A percentile compares a stretch with the other conserved stretches of the same genome.
These are phyloP conservation scores for Anarsia innoxiella DNA, from an alignment of 2,888 invertebrate genomes.

Conservation along the genomic window DNA sequence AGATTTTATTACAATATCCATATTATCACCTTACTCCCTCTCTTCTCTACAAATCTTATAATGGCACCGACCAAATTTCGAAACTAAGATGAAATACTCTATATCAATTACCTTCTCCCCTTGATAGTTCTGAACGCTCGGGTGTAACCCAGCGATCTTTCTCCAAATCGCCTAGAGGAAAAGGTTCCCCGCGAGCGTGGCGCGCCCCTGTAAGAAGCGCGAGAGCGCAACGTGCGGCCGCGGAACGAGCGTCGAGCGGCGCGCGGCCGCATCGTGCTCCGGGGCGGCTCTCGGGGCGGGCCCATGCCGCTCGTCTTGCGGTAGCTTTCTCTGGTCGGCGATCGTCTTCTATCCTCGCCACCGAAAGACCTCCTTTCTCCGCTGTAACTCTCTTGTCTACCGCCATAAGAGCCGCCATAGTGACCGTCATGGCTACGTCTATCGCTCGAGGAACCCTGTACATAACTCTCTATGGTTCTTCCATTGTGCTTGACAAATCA, in stretches of 20 bases:
- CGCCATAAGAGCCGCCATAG: slow-evolving; percentile 70
- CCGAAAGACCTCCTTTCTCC: slow-evolving; percentile 66
- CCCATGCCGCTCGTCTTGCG: slow-evolving; percentile 68
- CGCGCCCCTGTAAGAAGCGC: slow-evolving; percentile 71
- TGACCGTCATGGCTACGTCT: slow-evolving; percentile 76
- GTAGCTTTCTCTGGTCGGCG: slow-evolving; percentile 66
- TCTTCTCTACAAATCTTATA: too few relatives aligned
- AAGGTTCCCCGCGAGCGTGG: slow-evolving; percentile 70
- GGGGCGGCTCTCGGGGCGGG: slow-evolving; percentile 60
- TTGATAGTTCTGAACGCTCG: slow-evolving; percentile 65
- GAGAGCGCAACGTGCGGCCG: slow-evolving; percentile 70
- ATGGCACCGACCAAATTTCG: background rate
- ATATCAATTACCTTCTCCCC: slow-evolving; percentile 66
- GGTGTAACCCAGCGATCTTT: slow-evolving; percentile 57
- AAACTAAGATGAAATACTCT: slow-evolving; percentile 25
- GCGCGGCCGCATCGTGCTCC: slow-evolving; percentile 56
- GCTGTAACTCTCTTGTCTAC: slow-evolving; percentile 74
- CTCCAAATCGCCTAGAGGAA: slow-evolving; percentile 53
- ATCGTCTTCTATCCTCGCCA: slow-evolving; percentile 73
- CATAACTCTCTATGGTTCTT: slow-evolving; percentile 64
- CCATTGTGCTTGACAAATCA: slow-evolving; percentile 42
- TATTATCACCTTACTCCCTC: too few relatives aligned
- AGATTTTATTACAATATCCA: too few relatives aligned
- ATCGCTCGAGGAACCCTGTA: slow-evolving; percentile 72
- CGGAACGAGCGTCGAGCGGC: slow-evolving; percentile 72